Percentiles rank a stretch among this genome's conserved stretches.
Conservation (phyloP, 2,888 invertebrate species). For the Trimorus sp. region DNA sequence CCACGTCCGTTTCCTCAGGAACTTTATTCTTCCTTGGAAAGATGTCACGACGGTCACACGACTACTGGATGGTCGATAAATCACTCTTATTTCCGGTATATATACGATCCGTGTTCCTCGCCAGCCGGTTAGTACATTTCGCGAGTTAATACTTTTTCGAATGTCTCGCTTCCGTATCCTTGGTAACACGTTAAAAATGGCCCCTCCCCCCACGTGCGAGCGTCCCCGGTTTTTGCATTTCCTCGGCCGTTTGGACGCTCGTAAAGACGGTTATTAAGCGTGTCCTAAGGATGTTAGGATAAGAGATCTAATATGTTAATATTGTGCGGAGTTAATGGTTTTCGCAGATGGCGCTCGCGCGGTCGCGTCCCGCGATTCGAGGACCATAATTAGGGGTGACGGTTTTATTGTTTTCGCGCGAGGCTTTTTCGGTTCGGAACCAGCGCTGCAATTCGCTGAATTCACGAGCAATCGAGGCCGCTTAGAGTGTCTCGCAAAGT, state of each 20-base stretch:
- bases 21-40: slow-evolving; percentile 65
- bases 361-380: slow-evolving; percentile 26
- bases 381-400: slow-evolving; percentile 13
- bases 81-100: slow-evolving; percentile 67
- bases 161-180: slow-evolving; percentile 52
- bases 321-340: slow-evolving; percentile 40
- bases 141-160: slow-evolving; percentile 63
- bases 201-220: background rate
- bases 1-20: slow-evolving; percentile 64
- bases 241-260: slow-evolving; percentile 32
- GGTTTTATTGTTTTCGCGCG: background rate
- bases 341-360: slow-evolving; percentile 26
- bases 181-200: slow-evolving; percentile 47
- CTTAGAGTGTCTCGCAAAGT: too few species aligned
- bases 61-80: slow-evolving; percentile 68
- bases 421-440: too few species aligned
- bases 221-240: slow-evolving; percentile 30
- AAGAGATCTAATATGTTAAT: slow-evolving; percentile 42
- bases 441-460: too few species aligned
- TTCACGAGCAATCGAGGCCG: too few species aligned
- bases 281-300: slow-evolving; percentile 38
- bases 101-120: slow-evolving; percentile 61
- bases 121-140: slow-evolving; percentile 62
- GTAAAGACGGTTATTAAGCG: slow-evolving; percentile 50
- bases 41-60: slow-evolving; percentile 66